Conservation (phyloP, 2,113 vertebrate species). For the Nettapus auritus region DNA sequence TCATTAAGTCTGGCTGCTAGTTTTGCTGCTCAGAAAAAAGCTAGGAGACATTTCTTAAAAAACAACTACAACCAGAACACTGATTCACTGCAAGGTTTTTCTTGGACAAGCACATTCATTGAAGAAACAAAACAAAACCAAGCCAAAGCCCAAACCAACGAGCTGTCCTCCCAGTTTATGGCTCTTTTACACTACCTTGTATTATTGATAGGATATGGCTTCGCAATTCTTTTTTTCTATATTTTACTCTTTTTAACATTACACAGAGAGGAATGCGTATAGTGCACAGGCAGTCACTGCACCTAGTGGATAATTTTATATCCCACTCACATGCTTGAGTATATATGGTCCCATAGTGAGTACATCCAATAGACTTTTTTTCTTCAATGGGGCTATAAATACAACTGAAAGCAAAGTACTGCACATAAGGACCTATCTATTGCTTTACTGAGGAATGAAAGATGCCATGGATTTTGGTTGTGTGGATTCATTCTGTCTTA, state of each 20-base stretch:
- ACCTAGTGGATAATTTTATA: slow-evolving; percentile 43
- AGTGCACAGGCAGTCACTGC: background rate
- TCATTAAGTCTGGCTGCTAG: background rate
- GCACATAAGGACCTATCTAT: slow-evolving; percentile 49
- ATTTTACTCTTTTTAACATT: slow-evolving; percentile 14
- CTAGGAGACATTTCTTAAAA: background rate
- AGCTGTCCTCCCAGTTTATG: slow-evolving; percentile 52
- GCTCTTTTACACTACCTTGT: slow-evolving; percentile 27
- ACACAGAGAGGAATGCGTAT: background rate
- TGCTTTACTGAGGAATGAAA: slow-evolving; percentile 42
- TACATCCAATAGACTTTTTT: slow-evolving; percentile 51
- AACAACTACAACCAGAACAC: background rate
- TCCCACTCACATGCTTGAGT: background rate
- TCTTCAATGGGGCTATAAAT: slow-evolving; percentile 58
- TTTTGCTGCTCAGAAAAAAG: background rate
- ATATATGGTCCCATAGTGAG: slow-evolving; percentile 31
- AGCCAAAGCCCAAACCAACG: slow-evolving; percentile 58
- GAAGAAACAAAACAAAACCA: slow-evolving; percentile 46
- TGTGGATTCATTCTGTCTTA: slow-evolving; percentile 23
- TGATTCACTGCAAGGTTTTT: slow-evolving; percentile 41
- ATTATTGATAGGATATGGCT: slow-evolving; percentile 45
- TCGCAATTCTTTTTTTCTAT: background rate
- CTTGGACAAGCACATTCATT: slow-evolving; percentile 35
- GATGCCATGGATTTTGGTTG: slow-evolving; percentile 28
- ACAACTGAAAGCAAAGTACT: slow-evolving; percentile 59